Conservation (phyloP, 2,113 vertebrate species). For the Herpailurus yagouaroundi region DNA sequence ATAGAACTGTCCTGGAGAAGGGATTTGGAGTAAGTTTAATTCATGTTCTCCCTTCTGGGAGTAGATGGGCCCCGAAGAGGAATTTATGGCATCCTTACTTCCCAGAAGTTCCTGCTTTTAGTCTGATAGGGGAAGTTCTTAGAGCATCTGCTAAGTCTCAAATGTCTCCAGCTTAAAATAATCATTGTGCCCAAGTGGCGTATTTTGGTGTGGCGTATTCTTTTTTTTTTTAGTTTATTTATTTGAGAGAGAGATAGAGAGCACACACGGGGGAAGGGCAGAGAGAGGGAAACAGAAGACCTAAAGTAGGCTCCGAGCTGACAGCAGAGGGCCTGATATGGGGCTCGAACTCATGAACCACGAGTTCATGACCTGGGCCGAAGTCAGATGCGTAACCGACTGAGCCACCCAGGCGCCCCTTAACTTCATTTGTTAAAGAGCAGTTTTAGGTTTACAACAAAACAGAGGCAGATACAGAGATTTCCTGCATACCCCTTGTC, state of each 20-base stretch:
- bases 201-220: neutral
- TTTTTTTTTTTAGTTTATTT: too few relatives aligned
- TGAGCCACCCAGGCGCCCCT: neutral
- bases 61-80: neutral
- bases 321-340: too few relatives aligned
- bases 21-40: neutral
- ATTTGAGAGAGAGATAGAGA: too few relatives aligned
- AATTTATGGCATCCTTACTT: neutral
- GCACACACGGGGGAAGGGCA: too few relatives aligned
- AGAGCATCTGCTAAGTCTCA: neutral
- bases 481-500: neutral
- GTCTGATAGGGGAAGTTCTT: neutral
- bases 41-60: neutral
- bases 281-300: too few relatives aligned
- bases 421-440: neutral
- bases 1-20: neutral
- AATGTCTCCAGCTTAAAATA: neutral
- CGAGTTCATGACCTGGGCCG: neutral
- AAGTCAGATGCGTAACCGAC: neutral
- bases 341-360: too few relatives aligned
- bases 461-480: neutral
- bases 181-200: neutral
- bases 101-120: neutral
- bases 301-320: too few relatives aligned
- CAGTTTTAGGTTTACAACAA: neutral